Conservation (phyloP, 2,888 invertebrate species). For the Oxystoma pomonae region DNA sequence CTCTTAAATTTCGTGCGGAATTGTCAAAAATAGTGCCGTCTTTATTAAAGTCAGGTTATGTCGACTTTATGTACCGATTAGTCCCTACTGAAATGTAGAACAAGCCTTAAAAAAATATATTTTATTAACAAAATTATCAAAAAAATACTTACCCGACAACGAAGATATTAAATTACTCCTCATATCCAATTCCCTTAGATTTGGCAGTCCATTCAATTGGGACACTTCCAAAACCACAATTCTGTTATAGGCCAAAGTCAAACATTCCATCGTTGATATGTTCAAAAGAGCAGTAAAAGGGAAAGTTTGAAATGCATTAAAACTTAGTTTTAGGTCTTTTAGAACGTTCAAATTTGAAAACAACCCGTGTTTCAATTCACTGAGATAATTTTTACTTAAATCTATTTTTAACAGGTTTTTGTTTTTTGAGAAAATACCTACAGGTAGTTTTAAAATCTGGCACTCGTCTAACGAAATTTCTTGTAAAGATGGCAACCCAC, state of each 20-base stretch:
- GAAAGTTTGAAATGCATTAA: slow-evolving; percentile 69
- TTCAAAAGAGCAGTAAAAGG: slow-evolving; percentile 77
- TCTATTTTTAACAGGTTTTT: slow-evolving; percentile 72
- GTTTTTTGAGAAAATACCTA: slow-evolving; percentile 70
- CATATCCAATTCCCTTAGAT: slow-evolving; percentile 70
- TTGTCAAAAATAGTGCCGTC: no score
- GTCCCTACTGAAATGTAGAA: no score
- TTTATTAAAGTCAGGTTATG: no score
- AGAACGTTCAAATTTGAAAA: slow-evolving; percentile 71
- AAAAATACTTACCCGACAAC: slow-evolving; percentile 51
- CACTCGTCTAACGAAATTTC: slow-evolving; percentile 66
- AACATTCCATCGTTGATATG: slow-evolving; percentile 67
- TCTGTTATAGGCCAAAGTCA: slow-evolving; percentile 66
- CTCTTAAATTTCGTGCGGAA: no score
- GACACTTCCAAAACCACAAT: slow-evolving; percentile 71
- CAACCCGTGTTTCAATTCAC: slow-evolving; percentile 64
- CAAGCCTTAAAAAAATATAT: no score
- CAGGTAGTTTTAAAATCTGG: slow-evolving; percentile 64
- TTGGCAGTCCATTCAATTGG: slow-evolving; percentile 69
- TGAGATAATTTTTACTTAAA: slow-evolving; percentile 66
- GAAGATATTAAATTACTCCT: slow-evolving; percentile 71
- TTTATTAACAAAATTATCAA: no score
- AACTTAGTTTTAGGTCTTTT: slow-evolving; percentile 70
- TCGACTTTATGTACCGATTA: no score
- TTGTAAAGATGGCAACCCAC: slow-evolving; percentile 74